phyloP scores from a whole-genome alignment of 1,140 invertebrate genomes.

The Tetramorium simillimum region DNA sequence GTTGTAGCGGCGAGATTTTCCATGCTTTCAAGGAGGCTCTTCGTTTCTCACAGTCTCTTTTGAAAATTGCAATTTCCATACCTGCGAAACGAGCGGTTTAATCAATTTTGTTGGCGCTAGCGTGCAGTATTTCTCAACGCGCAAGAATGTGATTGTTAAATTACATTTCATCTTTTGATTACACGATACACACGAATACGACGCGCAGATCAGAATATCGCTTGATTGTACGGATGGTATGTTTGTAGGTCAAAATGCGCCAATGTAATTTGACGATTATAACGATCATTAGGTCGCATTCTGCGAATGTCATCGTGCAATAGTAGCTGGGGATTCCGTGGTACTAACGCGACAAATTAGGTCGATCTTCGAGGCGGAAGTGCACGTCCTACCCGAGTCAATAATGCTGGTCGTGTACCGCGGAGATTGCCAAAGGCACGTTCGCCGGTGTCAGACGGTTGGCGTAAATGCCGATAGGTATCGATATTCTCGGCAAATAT shows the following conservation, averaged over 20 bases:
- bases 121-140: neutral
- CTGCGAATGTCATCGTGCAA: conserved; percentile 52
- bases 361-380: conserved; percentile 64
- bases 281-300: conserved; percentile 59
- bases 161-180: neutral
- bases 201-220: neutral
- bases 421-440: conserved; percentile 72
- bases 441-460: conserved; percentile 65
- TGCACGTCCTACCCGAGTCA: conserved; percentile 62
- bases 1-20: neutral
- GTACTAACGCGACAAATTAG: conserved; percentile 65
- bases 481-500: conserved; percentile 70
- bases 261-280: conserved; percentile 51
- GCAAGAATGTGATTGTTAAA: neutral
- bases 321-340: conserved; percentile 50
- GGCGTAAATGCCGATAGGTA: conserved; percentile 73
- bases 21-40: neutral
- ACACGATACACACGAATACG: neutral
- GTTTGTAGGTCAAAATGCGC: conserved; percentile 15
- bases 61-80: neutral
- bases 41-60: neutral
- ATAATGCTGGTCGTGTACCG: conserved; percentile 62
- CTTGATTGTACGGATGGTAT: neutral
- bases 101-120: neutral
- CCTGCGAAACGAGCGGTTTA: neutral